Evolutionary conservation across 2,888 invertebrate genomes (phyloP).

Genomic region (Seira ritae): DNA sequence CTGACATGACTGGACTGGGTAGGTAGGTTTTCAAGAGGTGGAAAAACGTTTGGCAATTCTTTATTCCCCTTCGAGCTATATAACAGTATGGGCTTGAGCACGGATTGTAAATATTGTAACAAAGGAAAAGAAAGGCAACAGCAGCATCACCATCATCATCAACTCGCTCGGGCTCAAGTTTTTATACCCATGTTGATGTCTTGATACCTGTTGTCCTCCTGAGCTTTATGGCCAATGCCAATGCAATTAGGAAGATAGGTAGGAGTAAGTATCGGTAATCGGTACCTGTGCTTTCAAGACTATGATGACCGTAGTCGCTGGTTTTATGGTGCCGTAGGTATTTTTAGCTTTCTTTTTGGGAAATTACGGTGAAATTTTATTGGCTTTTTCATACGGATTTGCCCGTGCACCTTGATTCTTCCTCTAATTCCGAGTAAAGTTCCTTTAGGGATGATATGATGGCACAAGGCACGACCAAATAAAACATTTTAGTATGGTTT

Average conservation of each 20-base stretch:
- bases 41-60: conserved; percentile 13
- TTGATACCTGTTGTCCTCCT: not conserved
- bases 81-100: conserved; percentile 22
- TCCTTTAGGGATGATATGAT: too few species aligned
- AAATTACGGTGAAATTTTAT: conserved; percentile 24
- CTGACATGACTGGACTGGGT: conserved; percentile 5
- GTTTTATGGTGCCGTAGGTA: conserved; percentile 23
- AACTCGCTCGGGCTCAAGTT: too few species aligned
- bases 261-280: not conserved
- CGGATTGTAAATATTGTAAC: conserved; percentile 15
- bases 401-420: not conserved
- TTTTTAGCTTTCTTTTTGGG: conserved; percentile 23
- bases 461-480: too few species aligned
- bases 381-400: not conserved
- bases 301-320: not conserved
- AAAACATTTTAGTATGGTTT: not conserved
- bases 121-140: conserved; percentile 6
- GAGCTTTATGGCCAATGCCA: conserved; percentile 1
- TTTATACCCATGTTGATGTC: not conserved
- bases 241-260: too few species aligned
- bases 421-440: too few species aligned
- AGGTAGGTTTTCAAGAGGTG: not conserved
- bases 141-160: too few species aligned
- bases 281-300: conserved; percentile 9
- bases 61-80: conserved; percentile 14